A percentile compares a stretch with the other conserved stretches of the same genome.
Conservation (phyloP, 2,113 vertebrate species). For the Azemiops feae region DNA sequence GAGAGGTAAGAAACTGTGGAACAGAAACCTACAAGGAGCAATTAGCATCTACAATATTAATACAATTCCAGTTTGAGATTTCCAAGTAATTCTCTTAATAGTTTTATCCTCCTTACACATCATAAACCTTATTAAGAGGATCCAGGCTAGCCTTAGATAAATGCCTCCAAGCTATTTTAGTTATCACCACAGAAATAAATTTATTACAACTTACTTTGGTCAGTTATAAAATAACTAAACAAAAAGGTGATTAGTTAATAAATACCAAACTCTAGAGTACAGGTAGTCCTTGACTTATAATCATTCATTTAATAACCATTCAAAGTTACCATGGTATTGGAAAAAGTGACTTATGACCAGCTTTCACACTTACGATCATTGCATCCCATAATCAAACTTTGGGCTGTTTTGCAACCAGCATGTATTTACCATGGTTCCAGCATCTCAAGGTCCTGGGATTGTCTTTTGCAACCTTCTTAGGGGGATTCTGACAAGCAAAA, state of each 20-base stretch:
- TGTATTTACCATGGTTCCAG: not conserved
- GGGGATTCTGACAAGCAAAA: not conserved
- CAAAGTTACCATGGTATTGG: not conserved
- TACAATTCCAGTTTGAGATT: not conserved
- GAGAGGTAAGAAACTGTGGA: not conserved
- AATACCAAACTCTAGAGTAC: not conserved
- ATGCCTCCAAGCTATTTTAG: not conserved
- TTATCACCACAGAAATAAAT: not conserved
- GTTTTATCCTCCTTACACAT: not conserved
- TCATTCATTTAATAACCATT: not conserved
- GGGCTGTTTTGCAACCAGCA: not conserved
- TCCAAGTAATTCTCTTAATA: not conserved
- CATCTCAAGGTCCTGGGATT: not conserved
- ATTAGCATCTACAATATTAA: not conserved
- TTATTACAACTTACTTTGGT: not conserved
- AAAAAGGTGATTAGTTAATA: not conserved
- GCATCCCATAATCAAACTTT: not conserved
- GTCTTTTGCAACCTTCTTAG: not conserved
- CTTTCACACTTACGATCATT: not conserved
- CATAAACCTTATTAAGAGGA: not conserved
- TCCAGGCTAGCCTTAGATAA: not conserved
- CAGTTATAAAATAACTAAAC: not conserved
- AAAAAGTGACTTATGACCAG: not conserved
- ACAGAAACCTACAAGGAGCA: not conserved
- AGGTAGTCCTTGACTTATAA: not conserved